Evolutionary conservation across 2,113 vertebrate species (phyloP).

Genomic region (Gallinago media): DNA sequence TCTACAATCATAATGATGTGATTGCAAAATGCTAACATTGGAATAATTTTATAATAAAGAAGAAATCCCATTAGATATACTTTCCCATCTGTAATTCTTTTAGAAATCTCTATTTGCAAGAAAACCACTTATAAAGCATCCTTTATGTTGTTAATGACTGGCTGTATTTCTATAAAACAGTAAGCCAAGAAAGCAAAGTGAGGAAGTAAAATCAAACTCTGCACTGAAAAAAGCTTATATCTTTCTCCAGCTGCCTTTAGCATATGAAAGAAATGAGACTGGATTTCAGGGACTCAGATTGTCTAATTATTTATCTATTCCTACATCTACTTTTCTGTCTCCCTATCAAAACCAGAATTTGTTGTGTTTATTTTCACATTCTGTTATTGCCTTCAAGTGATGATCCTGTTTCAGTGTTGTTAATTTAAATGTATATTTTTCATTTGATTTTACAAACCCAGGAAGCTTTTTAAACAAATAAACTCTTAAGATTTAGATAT

Average conservation of each 20-base stretch:
- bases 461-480: neutral
- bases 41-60: constrained; percentile 57
- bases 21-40: constrained; percentile 24
- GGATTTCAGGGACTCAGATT: neutral
- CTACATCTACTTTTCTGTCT: neutral
- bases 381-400: constrained; percentile 4
- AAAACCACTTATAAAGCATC: constrained; percentile 13
- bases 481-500: neutral
- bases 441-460: neutral
- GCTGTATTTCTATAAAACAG: constrained; percentile 51
- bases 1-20: constrained; percentile 25
- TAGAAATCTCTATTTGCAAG: constrained; percentile 49
- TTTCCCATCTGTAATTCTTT: constrained; percentile 65
- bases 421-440: constrained; percentile 23
- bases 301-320: neutral
- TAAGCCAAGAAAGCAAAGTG: constrained; percentile 44
- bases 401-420: neutral
- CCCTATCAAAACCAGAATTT: neutral
- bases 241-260: neutral
- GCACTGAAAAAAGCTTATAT: neutral
- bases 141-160: neutral
- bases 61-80: constrained; percentile 8
- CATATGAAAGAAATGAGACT: neutral
- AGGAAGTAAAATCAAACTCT: constrained; percentile 46
- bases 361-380: neutral